Conservation (phyloP, 1,140 invertebrate species). For the Oedothorax gibbosus region DNA sequence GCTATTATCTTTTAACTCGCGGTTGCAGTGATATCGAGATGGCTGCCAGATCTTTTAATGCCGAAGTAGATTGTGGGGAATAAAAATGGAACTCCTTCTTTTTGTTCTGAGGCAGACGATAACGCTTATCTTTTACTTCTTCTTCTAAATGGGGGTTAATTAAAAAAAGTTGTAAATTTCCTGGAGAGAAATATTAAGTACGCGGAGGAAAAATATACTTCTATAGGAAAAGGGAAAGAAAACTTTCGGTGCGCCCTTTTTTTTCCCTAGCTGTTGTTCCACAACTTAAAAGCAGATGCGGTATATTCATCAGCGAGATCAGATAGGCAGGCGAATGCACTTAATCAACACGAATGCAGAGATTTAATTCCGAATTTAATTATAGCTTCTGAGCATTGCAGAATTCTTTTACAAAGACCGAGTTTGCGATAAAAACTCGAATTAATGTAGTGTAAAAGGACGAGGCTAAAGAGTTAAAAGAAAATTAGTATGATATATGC, state of each 20-base stretch:
- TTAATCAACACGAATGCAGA: conserved; percentile 26
- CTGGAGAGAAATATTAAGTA: conserved; percentile 23
- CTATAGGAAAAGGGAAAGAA: not conserved
- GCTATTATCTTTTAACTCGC: conserved; percentile 11
- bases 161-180: conserved; percentile 40
- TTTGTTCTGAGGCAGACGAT: conserved; percentile 12
- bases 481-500: not conserved
- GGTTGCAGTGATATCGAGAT: conserved; percentile 24
- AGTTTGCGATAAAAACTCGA: not conserved
- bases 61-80: not conserved
- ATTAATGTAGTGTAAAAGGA: conserved; percentile 9
- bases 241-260: not conserved
- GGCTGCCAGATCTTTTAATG: conserved; percentile 36
- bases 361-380: conserved; percentile 29
- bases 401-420: not conserved
- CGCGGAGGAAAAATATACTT: conserved; percentile 14
- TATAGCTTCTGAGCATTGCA: conserved; percentile 13
- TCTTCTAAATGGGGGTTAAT: conserved; percentile 18
- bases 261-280: not conserved
- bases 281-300: conserved; percentile 18
- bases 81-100: not conserved
- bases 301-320: conserved; percentile 27
- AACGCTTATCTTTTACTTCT: conserved; percentile 21
- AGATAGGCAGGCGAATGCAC: conserved; percentile 1
- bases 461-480: not conserved